Conservation (phyloP, 1,140 invertebrate genomes). For the Leptonema lineaticorne region DNA sequence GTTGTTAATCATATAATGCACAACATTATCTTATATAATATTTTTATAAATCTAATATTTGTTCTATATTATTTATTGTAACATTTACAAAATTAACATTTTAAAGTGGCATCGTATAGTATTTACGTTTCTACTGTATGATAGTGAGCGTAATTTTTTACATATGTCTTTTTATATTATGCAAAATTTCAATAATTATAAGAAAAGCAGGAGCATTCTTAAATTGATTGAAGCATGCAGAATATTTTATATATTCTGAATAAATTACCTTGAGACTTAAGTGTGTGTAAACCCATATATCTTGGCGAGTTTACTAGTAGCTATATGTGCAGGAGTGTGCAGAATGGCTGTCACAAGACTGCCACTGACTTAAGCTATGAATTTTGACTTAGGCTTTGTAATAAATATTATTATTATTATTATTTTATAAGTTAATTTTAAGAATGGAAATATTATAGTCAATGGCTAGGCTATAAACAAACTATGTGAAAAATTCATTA, state of each 20-base stretch:
- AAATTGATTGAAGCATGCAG: slow-evolving; percentile 2
- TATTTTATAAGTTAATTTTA: slow-evolving; percentile 41
- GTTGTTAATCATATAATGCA: no score
- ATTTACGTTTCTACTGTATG: no score
- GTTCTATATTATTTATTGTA: no score
- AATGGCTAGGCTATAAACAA: slow-evolving; percentile 35
- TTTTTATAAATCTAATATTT: no score
- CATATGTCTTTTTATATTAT: slow-evolving; percentile 11
- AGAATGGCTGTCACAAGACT: slow-evolving; percentile 21
- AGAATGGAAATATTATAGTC: slow-evolving; percentile 37
- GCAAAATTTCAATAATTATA: slow-evolving; percentile 10
- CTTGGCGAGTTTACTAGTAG: slow-evolving; percentile 12
- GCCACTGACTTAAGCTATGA: slow-evolving; percentile 41
- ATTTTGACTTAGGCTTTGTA: slow-evolving; percentile 42
- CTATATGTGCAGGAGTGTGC: slow-evolving; percentile 26
- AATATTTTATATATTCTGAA: neutral
- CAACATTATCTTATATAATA: no score
- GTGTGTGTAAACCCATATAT: slow-evolving; percentile 11
- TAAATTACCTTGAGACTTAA: slow-evolving; percentile 4
- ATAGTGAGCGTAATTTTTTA: no score
- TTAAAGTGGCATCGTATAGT: no score
- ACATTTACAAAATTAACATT: no score
- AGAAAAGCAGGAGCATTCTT: slow-evolving; percentile 15
- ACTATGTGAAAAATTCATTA: slow-evolving; percentile 24
- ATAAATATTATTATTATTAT: slow-evolving; percentile 39